Conservation (phyloP, 2,797 vertebrate species). For the Lagocephalus sceleratus region DNA sequence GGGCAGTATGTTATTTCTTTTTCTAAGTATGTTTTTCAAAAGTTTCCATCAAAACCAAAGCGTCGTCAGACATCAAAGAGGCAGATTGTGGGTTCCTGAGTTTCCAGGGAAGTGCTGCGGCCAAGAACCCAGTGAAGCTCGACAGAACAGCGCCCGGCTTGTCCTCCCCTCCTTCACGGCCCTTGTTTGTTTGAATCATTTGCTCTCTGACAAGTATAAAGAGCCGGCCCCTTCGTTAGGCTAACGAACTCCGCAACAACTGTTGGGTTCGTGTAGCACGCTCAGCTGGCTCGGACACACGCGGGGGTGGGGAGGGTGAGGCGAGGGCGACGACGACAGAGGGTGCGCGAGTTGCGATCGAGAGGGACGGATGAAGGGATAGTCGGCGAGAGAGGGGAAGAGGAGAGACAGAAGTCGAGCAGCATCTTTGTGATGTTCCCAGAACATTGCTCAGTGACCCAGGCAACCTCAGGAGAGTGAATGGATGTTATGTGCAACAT, state of each 20-base stretch:
- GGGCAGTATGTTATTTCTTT: slow-evolving; percentile 59
- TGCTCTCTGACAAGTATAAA: slow-evolving; percentile 75
- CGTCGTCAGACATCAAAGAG: slow-evolving; percentile 71
- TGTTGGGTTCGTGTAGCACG: slow-evolving; percentile 70
- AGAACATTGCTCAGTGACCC: slow-evolving; percentile 75
- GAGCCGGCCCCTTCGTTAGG: slow-evolving; percentile 73
- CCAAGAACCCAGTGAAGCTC: slow-evolving; percentile 73
- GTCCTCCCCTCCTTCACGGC: slow-evolving; percentile 67
- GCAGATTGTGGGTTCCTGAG: slow-evolving; percentile 74
- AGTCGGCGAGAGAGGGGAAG: slow-evolving; percentile 14
- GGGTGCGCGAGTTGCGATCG: slow-evolving; percentile 42
- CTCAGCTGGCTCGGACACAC: slow-evolving; percentile 68
- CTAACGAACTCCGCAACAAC: slow-evolving; percentile 75
- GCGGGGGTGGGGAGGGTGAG: slow-evolving; percentile 31
- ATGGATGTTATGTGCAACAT: slow-evolving; percentile 56
- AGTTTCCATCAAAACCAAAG: slow-evolving; percentile 70
- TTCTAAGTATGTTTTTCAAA: slow-evolving; percentile 61
- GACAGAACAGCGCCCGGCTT: slow-evolving; percentile 67
- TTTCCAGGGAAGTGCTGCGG: slow-evolving; percentile 65
- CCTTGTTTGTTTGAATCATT: slow-evolving; percentile 76
- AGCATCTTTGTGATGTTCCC: slow-evolving; percentile 69
- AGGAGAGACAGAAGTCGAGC: slow-evolving; percentile 60
- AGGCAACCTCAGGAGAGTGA: slow-evolving; percentile 46
- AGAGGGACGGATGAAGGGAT: slow-evolving; percentile 29
- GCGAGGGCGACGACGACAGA: slow-evolving; percentile 10